phyloP scores from a whole-genome alignment of 2,888 invertebrate species.

The Spisula solida region DNA sequence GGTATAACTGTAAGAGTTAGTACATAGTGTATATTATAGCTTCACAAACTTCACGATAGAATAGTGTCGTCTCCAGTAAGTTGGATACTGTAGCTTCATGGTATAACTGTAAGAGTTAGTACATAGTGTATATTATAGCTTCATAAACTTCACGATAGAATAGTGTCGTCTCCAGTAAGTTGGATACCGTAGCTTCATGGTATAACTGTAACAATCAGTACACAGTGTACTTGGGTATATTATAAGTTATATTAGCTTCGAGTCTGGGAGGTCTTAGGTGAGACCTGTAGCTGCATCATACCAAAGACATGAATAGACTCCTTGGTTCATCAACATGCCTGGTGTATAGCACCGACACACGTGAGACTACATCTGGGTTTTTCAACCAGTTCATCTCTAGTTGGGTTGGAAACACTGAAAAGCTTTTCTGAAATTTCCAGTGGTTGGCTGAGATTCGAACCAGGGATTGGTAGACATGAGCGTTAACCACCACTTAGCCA shows the following conservation, averaged over 20 bases:
- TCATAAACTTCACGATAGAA: constrained; percentile 94
- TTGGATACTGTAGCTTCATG: constrained; percentile 94
- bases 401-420: too few relatives aligned
- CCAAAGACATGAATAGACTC: too few relatives aligned
- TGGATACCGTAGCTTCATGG: constrained; percentile 94
- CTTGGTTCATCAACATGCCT: too few relatives aligned
- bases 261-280: constrained; percentile 95
- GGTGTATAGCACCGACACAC: too few relatives aligned
- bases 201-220: constrained; percentile 90
- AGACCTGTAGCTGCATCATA: constrained; percentile 93
- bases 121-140: constrained; percentile 89
- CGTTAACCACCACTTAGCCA: too few relatives aligned
- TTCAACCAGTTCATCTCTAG: too few relatives aligned
- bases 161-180: constrained; percentile 94
- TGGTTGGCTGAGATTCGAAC: too few relatives aligned
- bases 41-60: constrained; percentile 93
- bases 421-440: too few relatives aligned
- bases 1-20: constrained; percentile 91
- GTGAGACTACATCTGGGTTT: too few relatives aligned
- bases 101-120: constrained; percentile 90
- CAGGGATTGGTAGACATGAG: too few relatives aligned
- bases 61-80: constrained; percentile 94
- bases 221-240: too few relatives aligned
- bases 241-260: constrained; percentile 91
- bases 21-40: constrained; percentile 89